Base-by-base conservation (phyloP, 2,797 vertebrate species). In the Melanotaenia parkinsoni region DNA sequence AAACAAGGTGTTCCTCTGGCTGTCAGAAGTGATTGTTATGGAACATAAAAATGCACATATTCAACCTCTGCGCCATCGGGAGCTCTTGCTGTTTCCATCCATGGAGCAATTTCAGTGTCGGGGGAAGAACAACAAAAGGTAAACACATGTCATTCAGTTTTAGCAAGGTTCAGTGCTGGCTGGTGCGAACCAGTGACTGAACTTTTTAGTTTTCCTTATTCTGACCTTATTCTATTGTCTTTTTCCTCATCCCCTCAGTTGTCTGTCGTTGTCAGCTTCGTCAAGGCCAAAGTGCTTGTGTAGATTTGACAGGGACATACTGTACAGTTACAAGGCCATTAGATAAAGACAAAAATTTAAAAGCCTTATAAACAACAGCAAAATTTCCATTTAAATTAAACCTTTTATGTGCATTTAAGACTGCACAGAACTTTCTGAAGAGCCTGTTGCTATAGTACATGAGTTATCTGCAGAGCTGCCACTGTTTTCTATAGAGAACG, bases 1-100 rank as follows among this genome's bases (percentile, higher is more conserved):
- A 58, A 81, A 85, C 76, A 68, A 69, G 64, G 71, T 77, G 79
- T 80, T 65, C 59, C 77, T 70, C 73, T 79, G 75, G 24, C 88
- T 86, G 86, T 82, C 90, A 86, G 80, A 54, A 82, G 45, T 70
- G 70, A 82, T 63, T 66, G 82, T 70, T 86, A 59, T 72, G 79
- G 74, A 72, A 88, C 80, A 88, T 83, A 89, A 89, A 91, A 90
- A 89, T 90, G 86, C 91, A 91, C 81, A 90, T 90, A 90, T 90
- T 89, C 85, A 87, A 61, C 67, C 64, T 63, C 68, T 83, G 80
- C 70, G 83, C 84, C 90, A 84, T 72, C 60, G 83, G 81, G 77
- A 85, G 72, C 74, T 86, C 77, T 88, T 68, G 67, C 75, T 61
- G 64, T 84, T 86, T 88, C 81, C 71, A 83, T 74, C 88, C 81